A percentile compares a stretch with the other conserved stretches of the same genome.
These are phyloP conservation scores for Eudasyphora cyanicolor DNA, from an alignment of 2,888 invertebrate genomes.

Conservation along the genomic window DNA sequence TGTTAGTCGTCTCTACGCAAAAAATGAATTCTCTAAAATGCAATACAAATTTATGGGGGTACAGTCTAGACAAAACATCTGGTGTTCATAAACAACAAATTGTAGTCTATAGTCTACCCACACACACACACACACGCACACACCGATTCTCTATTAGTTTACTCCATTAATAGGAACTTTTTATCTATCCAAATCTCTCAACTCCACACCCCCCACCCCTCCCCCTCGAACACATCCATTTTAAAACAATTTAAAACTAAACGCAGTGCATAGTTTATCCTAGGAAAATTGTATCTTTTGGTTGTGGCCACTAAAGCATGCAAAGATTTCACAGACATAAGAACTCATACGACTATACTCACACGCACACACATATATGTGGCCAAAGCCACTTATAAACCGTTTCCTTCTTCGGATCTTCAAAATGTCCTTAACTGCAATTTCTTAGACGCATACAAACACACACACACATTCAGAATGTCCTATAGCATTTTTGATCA, in stretches of 20 bases:
- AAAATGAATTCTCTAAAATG: slow-evolving; percentile 57
- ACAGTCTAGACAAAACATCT: slow-evolving; percentile 68
- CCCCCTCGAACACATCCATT: not conserved
- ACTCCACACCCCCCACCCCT: not conserved
- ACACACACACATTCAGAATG: too few species aligned
- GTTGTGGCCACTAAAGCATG: too few species aligned
- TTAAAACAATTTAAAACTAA: not conserved
- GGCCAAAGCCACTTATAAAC: too few species aligned
- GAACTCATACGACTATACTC: too few species aligned
- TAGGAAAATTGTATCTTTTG: too few species aligned
- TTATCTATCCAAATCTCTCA: not conserved
- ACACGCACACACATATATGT: too few species aligned
- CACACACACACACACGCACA: not conserved
- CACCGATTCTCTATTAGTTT: slow-evolving; percentile 27
- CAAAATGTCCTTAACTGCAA: too few species aligned
- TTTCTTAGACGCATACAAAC: too few species aligned
- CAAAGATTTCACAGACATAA: too few species aligned
- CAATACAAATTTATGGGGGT: slow-evolving; percentile 57
- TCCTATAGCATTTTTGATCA: too few species aligned
- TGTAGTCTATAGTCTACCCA: not conserved
- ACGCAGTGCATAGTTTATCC: too few species aligned
- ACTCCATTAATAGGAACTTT: not conserved
- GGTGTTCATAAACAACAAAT: slow-evolving; percentile 33
- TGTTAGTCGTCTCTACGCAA: slow-evolving; percentile 20
- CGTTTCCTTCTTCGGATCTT: too few species aligned